Evolutionary conservation across 2,888 invertebrate species (phyloP), one percentile per base, ranked within the genome.

Genomic region (Clivina fossor): DNA sequence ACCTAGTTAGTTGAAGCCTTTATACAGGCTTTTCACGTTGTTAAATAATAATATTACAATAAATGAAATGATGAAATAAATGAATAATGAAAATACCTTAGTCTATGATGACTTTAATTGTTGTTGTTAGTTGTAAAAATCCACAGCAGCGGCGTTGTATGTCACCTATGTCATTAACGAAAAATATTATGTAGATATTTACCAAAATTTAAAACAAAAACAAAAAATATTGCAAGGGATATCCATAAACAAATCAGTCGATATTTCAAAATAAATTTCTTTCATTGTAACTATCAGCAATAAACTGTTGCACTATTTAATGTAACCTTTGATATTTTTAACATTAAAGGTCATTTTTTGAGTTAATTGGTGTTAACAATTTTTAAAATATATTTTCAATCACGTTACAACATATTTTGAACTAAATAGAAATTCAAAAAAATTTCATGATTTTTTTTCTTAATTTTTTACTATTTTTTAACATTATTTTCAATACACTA

Each of bases 11-110:
- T 73, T 73, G 72, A 71, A 73, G 74, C 74, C 73, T 71, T n/a
- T n/a, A 70, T 70, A 71, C 73, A 71, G 72, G 73, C 74, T 74
- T 74, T 74, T 74, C 74, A 74, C 74, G 73, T 74, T 74, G 74
- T 74, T 74, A 74, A 73, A 72, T 69, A 68, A 66, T 68, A 70
- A 67, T 66, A 65, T 69, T 67, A 65, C 64, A 59, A 62, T 38
- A 59, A 55, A 55, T 32, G 53, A 50, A 50, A 55, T 55, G 43
- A 51, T 41, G 33, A 53, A 60, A 62, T 38, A 58, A 37, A 54
- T 46, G 40, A 51, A 32, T 54, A 30, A 44, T 54, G 46, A 54
- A 46, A 46, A 38, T 47, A 47, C 47, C 30, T 46, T 46, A 32
- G 32, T 46, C 46, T 16, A 32, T 46, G 32, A 46, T 46, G 30